These are phyloP conservation scores for Conger conger DNA, from an alignment of 2,113 vertebrate species.

Conservation along the genomic window DNA sequence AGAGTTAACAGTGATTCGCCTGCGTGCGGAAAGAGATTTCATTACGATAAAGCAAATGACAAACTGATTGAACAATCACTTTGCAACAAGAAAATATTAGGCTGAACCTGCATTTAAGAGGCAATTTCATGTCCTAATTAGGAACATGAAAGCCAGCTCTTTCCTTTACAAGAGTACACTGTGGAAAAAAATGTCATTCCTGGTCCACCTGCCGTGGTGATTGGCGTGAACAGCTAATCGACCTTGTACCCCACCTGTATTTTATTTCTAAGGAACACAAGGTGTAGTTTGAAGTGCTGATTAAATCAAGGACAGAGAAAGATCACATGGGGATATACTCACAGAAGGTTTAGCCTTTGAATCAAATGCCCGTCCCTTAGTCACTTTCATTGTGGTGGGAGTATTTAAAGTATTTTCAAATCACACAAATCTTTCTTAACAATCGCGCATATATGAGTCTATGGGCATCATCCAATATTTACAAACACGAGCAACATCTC, in stretches of 20 bases:
- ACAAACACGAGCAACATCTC: not conserved
- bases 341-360: not conserved
- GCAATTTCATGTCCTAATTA: conserved; percentile 4
- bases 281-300: not conserved
- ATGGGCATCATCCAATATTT: not conserved
- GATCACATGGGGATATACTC: not conserved
- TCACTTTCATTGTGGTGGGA: not conserved
- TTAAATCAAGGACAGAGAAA: not conserved
- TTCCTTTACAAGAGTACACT: not conserved
- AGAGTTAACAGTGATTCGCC: not conserved
- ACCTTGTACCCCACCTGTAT: not conserved
- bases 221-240: not conserved
- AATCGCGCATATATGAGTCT: too few species aligned
- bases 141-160: not conserved
- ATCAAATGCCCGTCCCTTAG: not conserved
- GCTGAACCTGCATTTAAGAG: not conserved
- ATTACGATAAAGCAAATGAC: not conserved
- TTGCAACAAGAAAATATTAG: not conserved
- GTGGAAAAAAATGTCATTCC: not conserved
- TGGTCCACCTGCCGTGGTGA: not conserved
- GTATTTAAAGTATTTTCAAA: too few species aligned
- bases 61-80: not conserved
- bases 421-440: too few species aligned
- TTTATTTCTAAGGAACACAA: not conserved
- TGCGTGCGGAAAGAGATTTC: not conserved